A percentile compares a stretch with the other conserved stretches of the same genome.
Conservation (phyloP, 2,888 invertebrate genomes). For the Agriopis marginaria region DNA sequence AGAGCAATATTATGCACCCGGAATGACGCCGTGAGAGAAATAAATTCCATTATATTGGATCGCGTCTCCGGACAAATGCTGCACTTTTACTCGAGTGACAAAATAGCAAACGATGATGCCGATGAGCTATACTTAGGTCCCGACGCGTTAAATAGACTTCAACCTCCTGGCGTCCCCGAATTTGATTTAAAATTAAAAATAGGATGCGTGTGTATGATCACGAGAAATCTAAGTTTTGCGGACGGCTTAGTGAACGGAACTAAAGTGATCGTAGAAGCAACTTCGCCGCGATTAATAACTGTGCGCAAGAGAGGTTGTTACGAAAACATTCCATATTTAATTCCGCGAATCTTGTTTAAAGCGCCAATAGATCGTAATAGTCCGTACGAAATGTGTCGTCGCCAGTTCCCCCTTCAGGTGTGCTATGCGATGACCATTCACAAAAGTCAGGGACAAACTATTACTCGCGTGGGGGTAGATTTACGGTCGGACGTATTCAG, state of each 20-base stretch:
- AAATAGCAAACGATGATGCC: constrained; percentile 5
- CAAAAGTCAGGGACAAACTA: constrained; percentile 26
- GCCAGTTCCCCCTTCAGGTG: constrained; percentile 25
- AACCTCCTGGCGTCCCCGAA: constrained; percentile 13
- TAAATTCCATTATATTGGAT: constrained; percentile 17
- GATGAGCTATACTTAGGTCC: constrained; percentile 14
- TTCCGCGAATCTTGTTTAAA: constrained; percentile 21
- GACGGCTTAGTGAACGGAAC: constrained; percentile 2
- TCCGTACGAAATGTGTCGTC: constrained; percentile 22
- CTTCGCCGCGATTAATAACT: constrained; percentile 11
- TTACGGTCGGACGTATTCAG: constrained; percentile 1
- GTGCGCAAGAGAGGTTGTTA: constrained; percentile 1
- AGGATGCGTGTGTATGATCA: constrained; percentile 19
- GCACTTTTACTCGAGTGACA: constrained; percentile 11
- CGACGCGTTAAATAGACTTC: constrained; percentile 7
- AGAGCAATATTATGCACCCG: constrained; percentile 13
- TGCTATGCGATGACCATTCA: constrained; percentile 29
- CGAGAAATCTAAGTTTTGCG: constrained; percentile 13
- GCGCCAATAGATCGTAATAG: constrained; percentile 1
- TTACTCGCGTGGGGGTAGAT: constrained; percentile 17
- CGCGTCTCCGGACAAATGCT: background rate
- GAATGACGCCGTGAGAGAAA: constrained; percentile 8
- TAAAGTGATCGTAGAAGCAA: constrained; percentile 8
- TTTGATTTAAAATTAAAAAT: constrained; percentile 11
- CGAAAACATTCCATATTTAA: background rate